phyloP scores from a whole-genome alignment of 2,113 vertebrate species.

The Ailuropoda melanoleuca region DNA sequence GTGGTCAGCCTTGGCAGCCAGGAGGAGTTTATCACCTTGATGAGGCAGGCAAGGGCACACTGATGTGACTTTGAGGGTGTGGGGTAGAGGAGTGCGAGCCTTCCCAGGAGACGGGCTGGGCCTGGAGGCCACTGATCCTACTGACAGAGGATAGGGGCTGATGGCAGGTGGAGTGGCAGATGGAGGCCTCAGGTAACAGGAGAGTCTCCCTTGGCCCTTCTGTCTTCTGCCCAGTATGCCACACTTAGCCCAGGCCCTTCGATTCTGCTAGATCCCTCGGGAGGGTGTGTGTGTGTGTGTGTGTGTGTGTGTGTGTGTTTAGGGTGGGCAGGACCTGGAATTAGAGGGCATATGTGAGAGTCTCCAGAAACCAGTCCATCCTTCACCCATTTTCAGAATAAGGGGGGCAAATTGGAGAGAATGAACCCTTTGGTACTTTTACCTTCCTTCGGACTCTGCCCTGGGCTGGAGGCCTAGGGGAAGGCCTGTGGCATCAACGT shows the following conservation, averaged over 20 bases:
- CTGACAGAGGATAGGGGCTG: neutral
- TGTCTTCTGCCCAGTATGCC: neutral
- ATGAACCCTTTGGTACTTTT: neutral
- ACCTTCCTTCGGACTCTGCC: neutral
- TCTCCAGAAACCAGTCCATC: neutral
- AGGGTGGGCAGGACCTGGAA: neutral
- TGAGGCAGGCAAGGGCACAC: neutral
- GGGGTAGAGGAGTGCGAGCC: neutral
- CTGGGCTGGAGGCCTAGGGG: neutral
- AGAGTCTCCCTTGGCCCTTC: neutral
- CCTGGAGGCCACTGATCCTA: neutral
- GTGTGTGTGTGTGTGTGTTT: neutral
- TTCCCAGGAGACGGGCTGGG: neutral
- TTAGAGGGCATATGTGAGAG: neutral
- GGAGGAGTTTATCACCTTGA: neutral
- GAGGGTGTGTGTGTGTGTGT: neutral
- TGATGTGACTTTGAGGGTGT: neutral
- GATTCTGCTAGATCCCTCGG: neutral
- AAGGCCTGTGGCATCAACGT: neutral
- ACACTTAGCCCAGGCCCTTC: neutral
- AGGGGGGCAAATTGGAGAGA: neutral
- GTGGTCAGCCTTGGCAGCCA: neutral
- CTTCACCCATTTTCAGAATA: neutral
- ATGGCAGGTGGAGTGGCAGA: neutral
- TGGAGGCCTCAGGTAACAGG: neutral